Base-by-base conservation (phyloP, 2,888 invertebrate genomes). In the Phorcus lineatus region DNA sequence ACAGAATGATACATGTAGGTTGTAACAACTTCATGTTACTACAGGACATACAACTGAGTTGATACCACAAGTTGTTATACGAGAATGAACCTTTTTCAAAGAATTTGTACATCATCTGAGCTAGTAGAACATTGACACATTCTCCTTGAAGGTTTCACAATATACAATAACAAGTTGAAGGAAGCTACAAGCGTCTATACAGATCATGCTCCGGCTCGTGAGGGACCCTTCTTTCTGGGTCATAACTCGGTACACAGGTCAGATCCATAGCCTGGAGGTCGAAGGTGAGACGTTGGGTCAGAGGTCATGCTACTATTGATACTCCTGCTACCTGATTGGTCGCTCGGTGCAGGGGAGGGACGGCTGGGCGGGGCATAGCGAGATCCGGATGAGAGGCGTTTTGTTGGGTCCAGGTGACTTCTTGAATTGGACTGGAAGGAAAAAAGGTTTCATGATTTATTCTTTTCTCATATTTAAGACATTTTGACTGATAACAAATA, bases 211-310 rank as follows among this genome's bases (percentile, higher is more conserved):
- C 7, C 22, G 24, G 19, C 6, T 55, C 4, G n/a, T 9, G 57
- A 57, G 7, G 6, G 13, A 57, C 57, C n/a, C 28, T 31, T 47
- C 47, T 47, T 47, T 17, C 40, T 16, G 3, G 28, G 52, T 81
- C 77, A 83, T 40, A 83, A 70, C 55, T 81, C 81, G 6, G 81
- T 83, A 36, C 83, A 83, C 17, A 83, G 74, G 16, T 81, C 81
- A 0, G 80, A 77, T 53, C 75, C 80, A 52, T 80, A 80, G 19
- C 74, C 75, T 17, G 80, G 52, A 24, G 86, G 81, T 2, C 85
- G 82, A n/a, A 75, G 47, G 55, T 84, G 76, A 28, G 55, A 22
- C 6, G 79, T 62, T 2, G 57, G 53, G 24, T 82, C 78, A 0
- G 83, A 78, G 19, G 53, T 79, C 76, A 75, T 78, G 57, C 78